Percentiles rank a stretch among this genome's conserved stretches.
Conservation (phyloP, 2,888 invertebrate genomes). For the Phlogophora meticulosa region DNA sequence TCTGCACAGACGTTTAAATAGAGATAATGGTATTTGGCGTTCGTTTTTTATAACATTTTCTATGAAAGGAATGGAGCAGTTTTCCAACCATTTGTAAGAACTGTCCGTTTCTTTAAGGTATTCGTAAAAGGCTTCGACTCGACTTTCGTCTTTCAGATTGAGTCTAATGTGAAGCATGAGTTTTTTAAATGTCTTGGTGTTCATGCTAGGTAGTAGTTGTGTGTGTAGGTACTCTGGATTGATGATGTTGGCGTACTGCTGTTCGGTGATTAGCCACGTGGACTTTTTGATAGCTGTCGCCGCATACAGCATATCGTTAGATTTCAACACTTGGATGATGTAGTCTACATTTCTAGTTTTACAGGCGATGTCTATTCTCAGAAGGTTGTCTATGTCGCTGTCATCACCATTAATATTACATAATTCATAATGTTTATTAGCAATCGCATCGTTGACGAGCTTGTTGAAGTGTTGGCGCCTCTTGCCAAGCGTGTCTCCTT, state of each 20-base stretch:
- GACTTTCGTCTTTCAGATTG: too few relatives aligned
- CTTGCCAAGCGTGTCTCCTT: slow-evolving; percentile 63
- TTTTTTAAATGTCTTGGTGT: too few relatives aligned
- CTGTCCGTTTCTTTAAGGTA: slow-evolving; percentile 69
- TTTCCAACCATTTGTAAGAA: slow-evolving; percentile 79
- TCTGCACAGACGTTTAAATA: slow-evolving; percentile 74
- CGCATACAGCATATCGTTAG: slow-evolving; percentile 79
- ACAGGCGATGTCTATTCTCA: slow-evolving; percentile 56
- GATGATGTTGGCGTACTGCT: too few relatives aligned
- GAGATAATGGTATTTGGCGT: slow-evolving; percentile 52
- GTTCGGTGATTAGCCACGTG: too few relatives aligned
- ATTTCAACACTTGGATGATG: slow-evolving; percentile 76
- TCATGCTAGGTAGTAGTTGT: too few relatives aligned
- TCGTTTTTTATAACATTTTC: slow-evolving; percentile 71
- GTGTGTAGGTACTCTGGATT: too few relatives aligned
- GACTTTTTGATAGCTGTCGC: slow-evolving; percentile 60
- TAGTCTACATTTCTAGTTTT: slow-evolving; percentile 74
- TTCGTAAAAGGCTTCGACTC: slow-evolving; percentile 73
- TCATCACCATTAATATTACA: slow-evolving; percentile 65
- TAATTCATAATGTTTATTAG: slow-evolving; percentile 56
- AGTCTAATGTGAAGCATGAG: too few relatives aligned
- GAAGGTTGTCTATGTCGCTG: slow-evolving; percentile 75
- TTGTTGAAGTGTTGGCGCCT: slow-evolving; percentile 69
- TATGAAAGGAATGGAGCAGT: slow-evolving; percentile 78
- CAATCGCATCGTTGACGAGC: slow-evolving; percentile 68